A percentile compares a stretch with the other conserved stretches of the same genome.
Evolutionary conservation across 1,140 invertebrate species (phyloP).

Genomic region (Anadara kagoshimensis): DNA sequence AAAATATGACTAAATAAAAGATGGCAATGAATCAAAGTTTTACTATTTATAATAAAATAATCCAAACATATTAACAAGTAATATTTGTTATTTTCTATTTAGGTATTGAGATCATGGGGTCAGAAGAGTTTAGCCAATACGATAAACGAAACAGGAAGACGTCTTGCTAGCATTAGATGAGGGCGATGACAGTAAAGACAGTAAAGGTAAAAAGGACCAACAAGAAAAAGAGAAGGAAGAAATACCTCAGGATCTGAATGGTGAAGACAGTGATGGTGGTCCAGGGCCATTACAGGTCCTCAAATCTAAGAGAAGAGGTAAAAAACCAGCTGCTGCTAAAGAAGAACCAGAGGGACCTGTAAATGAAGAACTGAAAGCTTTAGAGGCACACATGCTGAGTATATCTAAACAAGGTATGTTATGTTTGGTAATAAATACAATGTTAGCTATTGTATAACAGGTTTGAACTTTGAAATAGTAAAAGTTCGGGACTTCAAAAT

Average conservation of each 20-base stretch:
- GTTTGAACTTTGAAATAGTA: too few species aligned
- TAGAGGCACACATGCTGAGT: slow-evolving; percentile 69
- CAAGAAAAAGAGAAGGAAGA: slow-evolving; percentile 38
- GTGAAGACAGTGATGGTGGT: slow-evolving; percentile 37
- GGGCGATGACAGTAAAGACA: slow-evolving; percentile 35
- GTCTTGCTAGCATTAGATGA: slow-evolving; percentile 62
- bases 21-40: too few species aligned
- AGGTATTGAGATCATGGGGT: slow-evolving; percentile 69
- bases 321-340: slow-evolving; percentile 33
- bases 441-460: too few species aligned
- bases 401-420: slow-evolving; percentile 66
- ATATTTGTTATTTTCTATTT: slow-evolving; percentile 8
- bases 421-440: too few species aligned
- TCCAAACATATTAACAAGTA: too few species aligned
- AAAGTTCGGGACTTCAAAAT: too few species aligned
- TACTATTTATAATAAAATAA: too few species aligned
- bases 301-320: slow-evolving; percentile 58
- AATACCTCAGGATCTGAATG: slow-evolving; percentile 5
- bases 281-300: slow-evolving; percentile 40
- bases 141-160: slow-evolving; percentile 67
- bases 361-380: slow-evolving; percentile 70
- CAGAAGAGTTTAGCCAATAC: slow-evolving; percentile 67
- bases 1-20: too few species aligned
- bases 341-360: slow-evolving; percentile 55
- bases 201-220: slow-evolving; percentile 30